Evolutionary conservation across 2,888 invertebrate genomes (phyloP).

Genomic region (Agriopis aurantiaria): DNA sequence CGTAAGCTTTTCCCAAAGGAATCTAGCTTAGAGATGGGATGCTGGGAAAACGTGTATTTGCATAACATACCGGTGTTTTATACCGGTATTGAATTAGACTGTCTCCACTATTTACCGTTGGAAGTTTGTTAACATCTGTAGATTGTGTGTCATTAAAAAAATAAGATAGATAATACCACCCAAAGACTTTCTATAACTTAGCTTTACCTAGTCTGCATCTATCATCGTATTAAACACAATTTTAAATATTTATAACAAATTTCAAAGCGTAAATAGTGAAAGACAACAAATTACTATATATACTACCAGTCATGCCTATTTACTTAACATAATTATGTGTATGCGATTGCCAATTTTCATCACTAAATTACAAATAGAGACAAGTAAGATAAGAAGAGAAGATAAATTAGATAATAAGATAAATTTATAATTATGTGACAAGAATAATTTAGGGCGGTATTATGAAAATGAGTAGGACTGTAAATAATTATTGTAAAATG

Average conservation of each 20-base stretch:
- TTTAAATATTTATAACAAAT: not conserved
- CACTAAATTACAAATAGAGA: not conserved
- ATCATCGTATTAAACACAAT: no score
- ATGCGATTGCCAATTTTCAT: slow-evolving; percentile 1
- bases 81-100: slow-evolving; percentile 5
- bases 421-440: no score
- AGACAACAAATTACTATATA: slow-evolving; percentile 29
- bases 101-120: slow-evolving; percentile 39
- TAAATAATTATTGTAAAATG: no score
- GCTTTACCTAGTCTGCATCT: no score
- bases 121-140: not conserved
- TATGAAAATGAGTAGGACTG: no score
- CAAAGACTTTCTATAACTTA: no score
- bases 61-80: slow-evolving; percentile 10
- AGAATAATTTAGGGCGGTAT: no score
- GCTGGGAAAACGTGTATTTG: slow-evolving; percentile 23
- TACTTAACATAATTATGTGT: no score
- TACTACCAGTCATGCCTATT: slow-evolving; percentile 4
- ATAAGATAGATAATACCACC: no score
- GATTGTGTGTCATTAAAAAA: no score
- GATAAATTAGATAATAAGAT: no score
- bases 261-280: slow-evolving; percentile 33
- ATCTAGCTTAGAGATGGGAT: slow-evolving; percentile 39
- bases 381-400: not conserved
- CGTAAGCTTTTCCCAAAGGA: slow-evolving; percentile 34